These are phyloP conservation scores for Pristionchus exspectatus DNA, from an alignment of 2,888 invertebrate genomes.

Conservation along the genomic window DNA sequence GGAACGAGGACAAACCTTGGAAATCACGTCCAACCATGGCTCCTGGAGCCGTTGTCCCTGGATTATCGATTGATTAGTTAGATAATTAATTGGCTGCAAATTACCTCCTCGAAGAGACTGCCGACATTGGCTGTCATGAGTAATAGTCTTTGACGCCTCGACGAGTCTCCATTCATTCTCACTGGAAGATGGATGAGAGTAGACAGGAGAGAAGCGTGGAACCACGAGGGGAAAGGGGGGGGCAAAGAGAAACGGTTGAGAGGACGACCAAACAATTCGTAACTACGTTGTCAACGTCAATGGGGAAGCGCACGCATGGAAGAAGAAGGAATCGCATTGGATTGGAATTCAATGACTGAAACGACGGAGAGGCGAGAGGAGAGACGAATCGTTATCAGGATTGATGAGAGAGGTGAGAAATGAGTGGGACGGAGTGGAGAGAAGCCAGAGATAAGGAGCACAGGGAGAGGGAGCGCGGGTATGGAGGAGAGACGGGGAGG, in stretches of 20 bases:
- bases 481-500: neutral
- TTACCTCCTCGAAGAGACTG: slow-evolving; percentile 74
- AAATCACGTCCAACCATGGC: slow-evolving; percentile 54
- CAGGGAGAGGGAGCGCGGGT: neutral
- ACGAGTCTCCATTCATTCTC: slow-evolving; percentile 50
- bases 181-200: slow-evolving; percentile 14
- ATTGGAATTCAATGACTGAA: slow-evolving; percentile 37
- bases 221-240: neutral
- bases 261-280: slow-evolving; percentile 48
- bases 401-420: slow-evolving; percentile 44
- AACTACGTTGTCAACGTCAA: slow-evolving; percentile 1
- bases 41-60: slow-evolving; percentile 55
- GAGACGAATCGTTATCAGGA: slow-evolving; percentile 55
- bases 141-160: slow-evolving; percentile 60
- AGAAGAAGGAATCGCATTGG: neutral
- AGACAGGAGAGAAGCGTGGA: neutral
- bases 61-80: neutral
- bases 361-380: neutral
- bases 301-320: neutral
- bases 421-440: slow-evolving; percentile 22
- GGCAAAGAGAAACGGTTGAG: neutral
- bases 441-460: slow-evolving; percentile 15
- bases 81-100: neutral
- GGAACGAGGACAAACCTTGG: slow-evolving; percentile 39
- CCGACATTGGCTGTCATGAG: slow-evolving; percentile 78